Evolutionary conservation across 2,113 vertebrate genomes (phyloP), one percentile per base, ranked within the genome.

Genomic region (Hiodon alosoides): DNA sequence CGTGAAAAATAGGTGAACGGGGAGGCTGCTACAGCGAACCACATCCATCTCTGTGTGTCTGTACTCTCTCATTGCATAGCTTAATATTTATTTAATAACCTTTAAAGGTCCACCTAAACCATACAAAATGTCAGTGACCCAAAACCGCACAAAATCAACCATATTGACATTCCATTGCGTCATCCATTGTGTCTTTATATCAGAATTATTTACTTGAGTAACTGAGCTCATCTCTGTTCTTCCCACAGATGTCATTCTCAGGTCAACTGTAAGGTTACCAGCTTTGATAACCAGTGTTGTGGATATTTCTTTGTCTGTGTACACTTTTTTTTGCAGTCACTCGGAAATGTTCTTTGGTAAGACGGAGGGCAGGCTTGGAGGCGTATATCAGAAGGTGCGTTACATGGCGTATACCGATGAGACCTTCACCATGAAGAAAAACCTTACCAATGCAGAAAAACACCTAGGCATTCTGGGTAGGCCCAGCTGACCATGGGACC

Each of bases 381-480:
- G 94, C 5, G 74, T 76, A 0, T 98, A 98, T 72, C 77, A 82
- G 81, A 98, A 98, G 80, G 94, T 87, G 75, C 85, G 17, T 2
- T 98, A 94, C 74, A 84, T 72, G 77, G 92, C 92, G 71, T 98
- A 95, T 74, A 93, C 87, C 55, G 94, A 98, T 0, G 73, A 82
- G 51, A 92, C 86, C 0, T 98, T 98, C 87, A 90, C 77, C 58
- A 73, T 47, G 61, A 85, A 68, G 79, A 93, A 89, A 82, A 16
- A 59, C 8, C 61, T 2, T 31, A 72, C 86, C 31, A 78, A 80
- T 48, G 77, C 78, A 11, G 83, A 89, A 72, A 77, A 66, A 64
- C 94, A 98, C 79, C 85, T 97, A 50, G 96, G 94, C 81, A 86
- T 98, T 79, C 86, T 98, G 67, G 96, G 96, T 98, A 92, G 69